phyloP scores from a whole-genome alignment of 1,140 invertebrate species.

The Camponotus pennsylvanicus region DNA sequence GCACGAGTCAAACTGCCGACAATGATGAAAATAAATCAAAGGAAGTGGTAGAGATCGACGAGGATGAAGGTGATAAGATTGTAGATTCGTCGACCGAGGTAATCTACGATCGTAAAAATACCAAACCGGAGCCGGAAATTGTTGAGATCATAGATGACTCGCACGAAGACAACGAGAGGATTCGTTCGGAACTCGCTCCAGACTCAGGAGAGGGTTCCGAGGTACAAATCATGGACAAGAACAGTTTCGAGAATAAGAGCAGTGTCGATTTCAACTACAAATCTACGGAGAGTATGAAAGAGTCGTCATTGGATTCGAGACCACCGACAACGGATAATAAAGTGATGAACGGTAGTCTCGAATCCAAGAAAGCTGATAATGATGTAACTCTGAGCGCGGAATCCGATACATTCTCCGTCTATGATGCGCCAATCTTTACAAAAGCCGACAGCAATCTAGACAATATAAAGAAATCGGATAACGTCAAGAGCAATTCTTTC shows the following conservation, averaged over 20 bases:
- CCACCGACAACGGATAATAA: conserved; percentile 46
- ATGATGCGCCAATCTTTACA: background rate
- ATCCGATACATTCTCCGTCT: conserved; percentile 59
- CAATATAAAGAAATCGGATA: background rate
- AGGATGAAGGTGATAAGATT: conserved; percentile 79
- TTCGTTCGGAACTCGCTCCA: conserved; percentile 72
- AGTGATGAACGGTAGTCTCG: conserved; percentile 68
- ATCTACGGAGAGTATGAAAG: conserved; percentile 65
- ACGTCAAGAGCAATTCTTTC: background rate
- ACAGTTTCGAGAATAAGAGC: conserved; percentile 27
- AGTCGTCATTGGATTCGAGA: conserved; percentile 42
- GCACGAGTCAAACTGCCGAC: conserved; percentile 10
- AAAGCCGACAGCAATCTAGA: background rate
- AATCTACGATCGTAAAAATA: conserved; percentile 74
- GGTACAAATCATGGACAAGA: conserved; percentile 40
- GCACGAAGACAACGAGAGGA: conserved; percentile 78
- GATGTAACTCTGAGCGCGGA: conserved; percentile 61
- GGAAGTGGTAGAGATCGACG: conserved; percentile 79
- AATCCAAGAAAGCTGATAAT: conserved; percentile 59
- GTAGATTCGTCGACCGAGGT: conserved; percentile 80
- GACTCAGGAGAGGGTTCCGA: conserved; percentile 68
- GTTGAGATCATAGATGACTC: conserved; percentile 76
- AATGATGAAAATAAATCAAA: conserved; percentile 65
- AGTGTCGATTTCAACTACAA: conserved; percentile 69
- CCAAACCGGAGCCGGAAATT: conserved; percentile 71